Conservation (phyloP, 2,113 vertebrate genomes). For the Thalassoma bifasciatum region DNA sequence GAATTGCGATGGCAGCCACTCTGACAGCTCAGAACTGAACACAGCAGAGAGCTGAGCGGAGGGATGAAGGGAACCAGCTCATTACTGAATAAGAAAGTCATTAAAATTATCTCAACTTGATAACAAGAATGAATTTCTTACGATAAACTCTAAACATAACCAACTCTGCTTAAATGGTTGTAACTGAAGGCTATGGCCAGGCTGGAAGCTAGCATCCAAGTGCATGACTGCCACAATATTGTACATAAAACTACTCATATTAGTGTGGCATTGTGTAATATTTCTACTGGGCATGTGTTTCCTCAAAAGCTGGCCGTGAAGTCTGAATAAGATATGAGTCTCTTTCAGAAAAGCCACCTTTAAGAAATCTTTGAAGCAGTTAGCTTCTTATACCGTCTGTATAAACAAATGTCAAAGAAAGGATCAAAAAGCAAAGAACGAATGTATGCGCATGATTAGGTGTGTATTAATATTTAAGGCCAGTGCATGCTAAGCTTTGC, state of each 20-base stretch:
- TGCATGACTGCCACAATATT: not conserved
- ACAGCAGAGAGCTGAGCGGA: conserved; percentile 5
- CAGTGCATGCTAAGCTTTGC: conserved; percentile 14
- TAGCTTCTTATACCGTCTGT: conserved; percentile 1
- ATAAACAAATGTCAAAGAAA: conserved; percentile 23
- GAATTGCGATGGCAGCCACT: conserved; percentile 20
- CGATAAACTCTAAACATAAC: conserved; percentile 4
- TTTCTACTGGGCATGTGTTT: not conserved
- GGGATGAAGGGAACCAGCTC: not conserved
- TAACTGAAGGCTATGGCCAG: too few species aligned
- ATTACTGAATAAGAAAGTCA: not conserved
- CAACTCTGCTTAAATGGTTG: not conserved
- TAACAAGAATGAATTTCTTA: not conserved
- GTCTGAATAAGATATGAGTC: conserved; percentile 30
- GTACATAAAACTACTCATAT: conserved; percentile 6
- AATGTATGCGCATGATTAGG: conserved; percentile 24
- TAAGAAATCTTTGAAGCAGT: conserved; percentile 1
- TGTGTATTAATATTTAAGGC: conserved; percentile 38
- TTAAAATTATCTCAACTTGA: not conserved
- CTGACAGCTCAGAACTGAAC: not conserved
- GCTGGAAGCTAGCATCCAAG: not conserved
- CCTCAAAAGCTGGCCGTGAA: conserved; percentile 17
- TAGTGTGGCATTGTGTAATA: conserved; percentile 19
- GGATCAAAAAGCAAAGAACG: conserved; percentile 10
- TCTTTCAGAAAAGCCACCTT: not conserved